These are phyloP conservation scores for Ceramica pisi DNA, from an alignment of 2,888 invertebrate species.

Conservation along the genomic window DNA sequence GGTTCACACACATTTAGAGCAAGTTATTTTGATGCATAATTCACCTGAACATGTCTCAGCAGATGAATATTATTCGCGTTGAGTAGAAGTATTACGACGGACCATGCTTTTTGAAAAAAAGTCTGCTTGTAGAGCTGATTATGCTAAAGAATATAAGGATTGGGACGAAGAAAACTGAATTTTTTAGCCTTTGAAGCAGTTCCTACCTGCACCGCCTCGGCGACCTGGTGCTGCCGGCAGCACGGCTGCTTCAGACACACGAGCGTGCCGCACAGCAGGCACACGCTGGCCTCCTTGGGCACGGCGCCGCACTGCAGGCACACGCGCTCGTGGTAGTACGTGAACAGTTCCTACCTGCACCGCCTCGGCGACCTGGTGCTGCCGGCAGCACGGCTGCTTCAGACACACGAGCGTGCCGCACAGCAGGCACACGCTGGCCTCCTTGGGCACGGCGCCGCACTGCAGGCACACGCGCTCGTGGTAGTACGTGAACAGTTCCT, in stretches of 20 bases:
- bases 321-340: conserved; percentile 97
- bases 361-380: conserved; percentile 66
- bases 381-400: conserved; percentile 75
- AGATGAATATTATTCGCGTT: too few relatives aligned
- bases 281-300: conserved; percentile 92
- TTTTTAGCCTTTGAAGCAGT: too few relatives aligned
- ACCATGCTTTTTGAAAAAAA: too few relatives aligned
- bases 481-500: conserved; percentile 93
- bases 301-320: conserved; percentile 97
- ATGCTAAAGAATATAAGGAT: too few relatives aligned
- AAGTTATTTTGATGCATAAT: too few relatives aligned
- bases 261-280: conserved; percentile 94
- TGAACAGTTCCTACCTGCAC: conserved; percentile 48
- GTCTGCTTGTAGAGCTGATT: too few relatives aligned
- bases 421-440: conserved; percentile 92
- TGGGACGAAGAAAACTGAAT: too few relatives aligned
- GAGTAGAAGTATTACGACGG: too few relatives aligned
- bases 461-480: conserved; percentile 96
- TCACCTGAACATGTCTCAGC: too few relatives aligned
- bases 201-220: conserved; percentile 61
- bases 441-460: conserved; percentile 96
- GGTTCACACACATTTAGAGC: too few relatives aligned
- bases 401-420: conserved; percentile 93
- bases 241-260: conserved; percentile 88
- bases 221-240: conserved; percentile 66